Base-by-base conservation (phyloP, 2,113 vertebrate species). In the Ophiodon elongatus region DNA sequence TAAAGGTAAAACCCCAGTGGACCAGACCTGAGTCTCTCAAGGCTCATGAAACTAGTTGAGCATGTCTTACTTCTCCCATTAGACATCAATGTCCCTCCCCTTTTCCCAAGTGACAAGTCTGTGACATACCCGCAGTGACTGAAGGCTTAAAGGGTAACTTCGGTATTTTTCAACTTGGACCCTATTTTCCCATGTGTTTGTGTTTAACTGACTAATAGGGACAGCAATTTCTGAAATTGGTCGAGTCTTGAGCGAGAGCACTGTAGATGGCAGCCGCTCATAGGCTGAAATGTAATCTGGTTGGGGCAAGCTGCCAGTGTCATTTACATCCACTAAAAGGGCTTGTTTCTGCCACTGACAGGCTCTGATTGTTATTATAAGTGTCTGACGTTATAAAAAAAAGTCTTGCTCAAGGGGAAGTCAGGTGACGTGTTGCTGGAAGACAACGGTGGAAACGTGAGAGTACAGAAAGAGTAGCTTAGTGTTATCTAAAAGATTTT, bases 1-100 rank as follows among this genome's bases (percentile, higher is more conserved):
- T 99, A 99, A 99, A 99, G 98, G 98, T 99, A 93, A 89, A 83
- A 64, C 64, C 82, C 67, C 82, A 79, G 67, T 15, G 80, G 85
- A 86, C 62, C 56, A 33, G 67, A 85, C 56, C 63, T 57, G 21
- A 33, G 37, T 77, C 64, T 71, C 83, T 64, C 67, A 35, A 72
- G 68, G 67, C 80, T 86, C 35, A 68, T 41, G 52, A 41, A 74
- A 75, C 19, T 21, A 77, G 62, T 59, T 52, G 31, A 72, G 73
- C 74, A n/a, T 88, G 80, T 73, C 73, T 50, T 57, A 21, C 66
- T 29, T 72, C 64, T 85, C 76, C 81, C 65, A 65, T 71, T 70
- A 76, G 70, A 84, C 67, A 35, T 84, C 59, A 52, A 17, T 56
- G 64, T 45, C 23, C 21, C 70, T 43, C 7, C 78, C 39, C 33